Conservation (phyloP, 30 jellyfish, hydroid and myxozoan genomes). For the Chrysaora quinquecirrha region DNA sequence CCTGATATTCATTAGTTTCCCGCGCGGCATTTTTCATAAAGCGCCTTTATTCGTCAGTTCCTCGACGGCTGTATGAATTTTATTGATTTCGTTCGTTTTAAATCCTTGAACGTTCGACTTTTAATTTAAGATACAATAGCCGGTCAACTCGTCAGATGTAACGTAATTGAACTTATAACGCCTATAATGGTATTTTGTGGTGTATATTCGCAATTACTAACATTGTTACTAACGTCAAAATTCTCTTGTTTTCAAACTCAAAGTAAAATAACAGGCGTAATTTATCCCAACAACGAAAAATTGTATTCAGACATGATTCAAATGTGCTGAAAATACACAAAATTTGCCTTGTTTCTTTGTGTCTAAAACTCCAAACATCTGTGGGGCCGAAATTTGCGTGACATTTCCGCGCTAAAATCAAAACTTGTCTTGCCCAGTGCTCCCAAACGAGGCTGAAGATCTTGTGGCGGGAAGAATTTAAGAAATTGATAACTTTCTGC, state of each 20-base stretch:
- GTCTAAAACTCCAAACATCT: no score
- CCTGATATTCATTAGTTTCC: no score
- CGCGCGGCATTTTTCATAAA: no score
- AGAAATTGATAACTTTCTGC: no score
- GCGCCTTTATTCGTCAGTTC: neutral
- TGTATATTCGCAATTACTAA: no score
- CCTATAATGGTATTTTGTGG: neutral
- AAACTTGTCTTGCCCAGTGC: no score
- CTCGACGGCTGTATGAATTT: neutral
- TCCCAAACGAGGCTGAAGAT: no score
- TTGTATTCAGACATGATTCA: neutral
- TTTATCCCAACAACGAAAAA: neutral
- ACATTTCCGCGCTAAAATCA: no score
- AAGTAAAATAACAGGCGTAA: neutral
- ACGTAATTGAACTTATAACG: neutral
- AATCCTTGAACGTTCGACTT: neutral
- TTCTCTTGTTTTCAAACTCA: neutral
- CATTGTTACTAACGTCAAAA: neutral
- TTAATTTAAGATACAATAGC: neutral
- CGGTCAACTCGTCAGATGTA: neutral
- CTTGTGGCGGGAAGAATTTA: no score
- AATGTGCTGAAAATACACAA: neutral
- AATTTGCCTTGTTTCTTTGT: constrained; percentile 5
- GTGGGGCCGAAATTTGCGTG: no score
- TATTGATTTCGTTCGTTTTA: neutral